A percentile compares a stretch with the other conserved stretches of the same genome.
Evolutionary conservation across 2,797 vertebrate genomes (phyloP).

Genomic region (Champsocephalus esox): DNA sequence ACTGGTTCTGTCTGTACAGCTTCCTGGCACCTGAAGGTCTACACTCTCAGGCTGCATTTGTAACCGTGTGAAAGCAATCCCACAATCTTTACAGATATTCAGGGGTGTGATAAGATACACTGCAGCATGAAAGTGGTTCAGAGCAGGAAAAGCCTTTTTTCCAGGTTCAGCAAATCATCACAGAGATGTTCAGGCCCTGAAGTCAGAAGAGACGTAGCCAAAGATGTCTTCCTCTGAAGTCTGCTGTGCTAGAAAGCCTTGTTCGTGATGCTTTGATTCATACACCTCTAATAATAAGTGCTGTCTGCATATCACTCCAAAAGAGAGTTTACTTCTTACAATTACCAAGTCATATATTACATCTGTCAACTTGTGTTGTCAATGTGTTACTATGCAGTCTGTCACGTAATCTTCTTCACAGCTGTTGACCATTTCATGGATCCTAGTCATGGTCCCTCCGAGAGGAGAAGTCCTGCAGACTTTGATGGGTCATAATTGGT

Average conservation of each 20-base stretch:
- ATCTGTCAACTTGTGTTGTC: not conserved
- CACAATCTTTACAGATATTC: slow-evolving; percentile 65
- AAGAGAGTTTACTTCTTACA: not conserved
- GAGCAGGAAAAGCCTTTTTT: slow-evolving; percentile 31
- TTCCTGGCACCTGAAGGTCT: slow-evolving; percentile 33
- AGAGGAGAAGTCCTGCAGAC: not conserved
- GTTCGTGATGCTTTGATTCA: slow-evolving; percentile 38
- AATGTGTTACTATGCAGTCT: not conserved
- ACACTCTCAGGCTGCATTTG: slow-evolving; percentile 30
- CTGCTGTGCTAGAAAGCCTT: slow-evolving; percentile 33
- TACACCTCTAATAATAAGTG: slow-evolving; percentile 14
- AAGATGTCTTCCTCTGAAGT: slow-evolving; percentile 41
- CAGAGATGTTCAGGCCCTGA: slow-evolving; percentile 28
- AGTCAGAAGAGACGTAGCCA: slow-evolving; percentile 52
- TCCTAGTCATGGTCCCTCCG: not conserved
- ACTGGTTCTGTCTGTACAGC: slow-evolving; percentile 15
- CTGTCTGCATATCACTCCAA: slow-evolving; percentile 18
- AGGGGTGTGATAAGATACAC: slow-evolving; percentile 56
- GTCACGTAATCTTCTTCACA: not conserved
- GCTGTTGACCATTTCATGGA: not conserved
- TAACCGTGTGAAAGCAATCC: slow-evolving; percentile 58
- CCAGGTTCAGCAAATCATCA: slow-evolving; percentile 46
- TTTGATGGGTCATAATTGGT: not conserved
- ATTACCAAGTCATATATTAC: not conserved
- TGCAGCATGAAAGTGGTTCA: slow-evolving; percentile 70